Evolutionary conservation across 2,888 invertebrate genomes (phyloP).

Genomic region (Euzetes globulus): DNA sequence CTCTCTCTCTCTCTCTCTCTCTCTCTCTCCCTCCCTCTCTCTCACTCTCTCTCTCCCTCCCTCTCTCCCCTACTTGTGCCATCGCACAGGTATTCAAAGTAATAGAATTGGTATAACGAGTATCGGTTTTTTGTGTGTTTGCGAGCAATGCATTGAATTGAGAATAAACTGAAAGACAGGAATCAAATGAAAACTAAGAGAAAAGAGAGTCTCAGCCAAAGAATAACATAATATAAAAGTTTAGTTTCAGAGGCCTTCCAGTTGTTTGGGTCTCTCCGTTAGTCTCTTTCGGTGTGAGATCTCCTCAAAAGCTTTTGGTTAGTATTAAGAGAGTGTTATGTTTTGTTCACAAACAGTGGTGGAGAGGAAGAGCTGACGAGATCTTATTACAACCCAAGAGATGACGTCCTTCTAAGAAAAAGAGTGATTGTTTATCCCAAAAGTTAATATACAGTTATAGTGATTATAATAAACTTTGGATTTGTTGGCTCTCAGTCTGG

Average conservation of each 20-base stretch:
- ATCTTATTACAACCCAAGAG: conserved; percentile 4
- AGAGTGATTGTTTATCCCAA: not conserved
- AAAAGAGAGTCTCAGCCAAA: not conserved
- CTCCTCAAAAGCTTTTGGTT: not conserved
- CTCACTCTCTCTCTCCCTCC: conserved; percentile 25
- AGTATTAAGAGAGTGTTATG: not conserved
- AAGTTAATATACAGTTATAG: not conserved
- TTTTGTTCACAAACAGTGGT: not conserved
- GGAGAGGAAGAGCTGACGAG: not conserved
- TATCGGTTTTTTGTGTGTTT: not conserved
- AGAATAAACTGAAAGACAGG: not conserved
- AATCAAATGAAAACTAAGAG: not conserved
- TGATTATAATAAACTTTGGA: conserved; percentile 2
- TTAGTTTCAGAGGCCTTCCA: not conserved
- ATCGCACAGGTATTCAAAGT: not conserved
- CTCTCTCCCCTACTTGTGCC: conserved; percentile 9
- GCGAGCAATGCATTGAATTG: not conserved
- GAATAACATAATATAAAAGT: not conserved
- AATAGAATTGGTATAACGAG: not conserved
- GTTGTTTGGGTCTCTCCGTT: not conserved
- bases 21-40: conserved; percentile 27
- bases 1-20: conserved; percentile 13
- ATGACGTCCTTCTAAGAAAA: conserved; percentile 19
- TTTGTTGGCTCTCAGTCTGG: not conserved
- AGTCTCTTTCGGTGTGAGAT: not conserved